Evolutionary conservation across 1,140 invertebrate species (phyloP).

Genomic region (Pissodes strobi): DNA sequence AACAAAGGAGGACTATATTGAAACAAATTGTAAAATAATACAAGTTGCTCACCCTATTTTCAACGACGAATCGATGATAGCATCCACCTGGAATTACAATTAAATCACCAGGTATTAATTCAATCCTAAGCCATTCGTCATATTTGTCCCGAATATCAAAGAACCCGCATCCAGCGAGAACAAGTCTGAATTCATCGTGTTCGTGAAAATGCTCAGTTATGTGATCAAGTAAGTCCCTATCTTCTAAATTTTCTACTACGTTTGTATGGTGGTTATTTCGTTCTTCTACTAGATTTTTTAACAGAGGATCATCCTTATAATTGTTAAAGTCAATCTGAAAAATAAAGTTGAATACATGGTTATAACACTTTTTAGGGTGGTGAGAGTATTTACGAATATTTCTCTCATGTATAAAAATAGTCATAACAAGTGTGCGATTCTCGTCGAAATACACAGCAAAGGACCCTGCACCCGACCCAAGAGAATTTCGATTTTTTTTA

Average conservation of each 20-base stretch:
- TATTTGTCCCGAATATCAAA: constrained; percentile 58
- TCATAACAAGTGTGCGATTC: no score
- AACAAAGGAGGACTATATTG: no score
- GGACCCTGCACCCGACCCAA: no score
- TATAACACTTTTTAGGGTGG: no score
- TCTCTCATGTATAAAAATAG: no score
- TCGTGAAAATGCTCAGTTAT: constrained; percentile 92
- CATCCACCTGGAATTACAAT: constrained; percentile 93
- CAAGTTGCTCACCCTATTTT: constrained; percentile 78
- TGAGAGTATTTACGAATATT: no score
- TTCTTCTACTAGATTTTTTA: constrained; percentile 39
- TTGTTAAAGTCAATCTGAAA: constrained; percentile 35
- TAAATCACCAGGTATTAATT: constrained; percentile 76
- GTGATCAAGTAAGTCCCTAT: constrained; percentile 86
- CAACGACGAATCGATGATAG: constrained; percentile 93
- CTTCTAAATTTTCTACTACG: constrained; percentile 57
- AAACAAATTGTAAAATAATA: no score
- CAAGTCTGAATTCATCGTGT: constrained; percentile 92
- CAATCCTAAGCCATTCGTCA: constrained; percentile 91
- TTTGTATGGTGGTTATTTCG: constrained; percentile 25
- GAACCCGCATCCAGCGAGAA: constrained; percentile 85
- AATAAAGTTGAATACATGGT: no score
- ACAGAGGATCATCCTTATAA: constrained; percentile 31
- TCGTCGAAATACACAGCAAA: no score
- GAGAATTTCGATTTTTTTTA: no score